These are phyloP conservation scores for Datnioides undecimradiatus DNA, from an alignment of 2,113 vertebrate genomes.

Conservation along the genomic window DNA sequence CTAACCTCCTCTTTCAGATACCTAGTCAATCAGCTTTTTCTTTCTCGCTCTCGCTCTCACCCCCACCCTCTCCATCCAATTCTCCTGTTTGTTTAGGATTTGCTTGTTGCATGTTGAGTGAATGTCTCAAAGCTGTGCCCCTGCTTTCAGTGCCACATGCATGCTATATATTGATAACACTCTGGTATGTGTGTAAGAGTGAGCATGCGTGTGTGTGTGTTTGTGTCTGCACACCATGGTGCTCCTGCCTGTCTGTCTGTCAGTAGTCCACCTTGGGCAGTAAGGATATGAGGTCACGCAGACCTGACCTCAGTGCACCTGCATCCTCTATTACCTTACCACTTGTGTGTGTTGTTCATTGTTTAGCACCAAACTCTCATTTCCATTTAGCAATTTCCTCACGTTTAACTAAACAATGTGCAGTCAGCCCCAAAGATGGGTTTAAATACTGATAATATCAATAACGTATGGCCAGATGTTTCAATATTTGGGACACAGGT, in stretches of 20 bases:
- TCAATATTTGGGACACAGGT: background rate
- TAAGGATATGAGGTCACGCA: conserved; percentile 75
- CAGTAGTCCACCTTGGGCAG: conserved; percentile 58
- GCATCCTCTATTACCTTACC: conserved; percentile 67
- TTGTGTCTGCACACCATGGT: background rate
- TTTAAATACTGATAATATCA: background rate
- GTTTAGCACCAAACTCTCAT: conserved; percentile 39
- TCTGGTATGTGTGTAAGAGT: conserved; percentile 48
- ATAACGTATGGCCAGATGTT: background rate
- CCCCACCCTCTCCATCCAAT: conserved; percentile 40
- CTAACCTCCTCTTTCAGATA: conserved; percentile 60
- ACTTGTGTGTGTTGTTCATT: conserved; percentile 60
- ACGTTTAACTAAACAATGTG: conserved; percentile 3
- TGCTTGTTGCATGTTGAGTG: conserved; percentile 75
- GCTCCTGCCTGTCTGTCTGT: conserved; percentile 66
- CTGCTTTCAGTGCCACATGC: conserved; percentile 65
- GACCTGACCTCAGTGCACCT: conserved; percentile 76
- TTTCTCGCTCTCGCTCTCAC: conserved; percentile 42
- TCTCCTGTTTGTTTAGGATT: conserved; percentile 71
- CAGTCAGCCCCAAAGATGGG: background rate
- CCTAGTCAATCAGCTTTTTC: conserved; percentile 44
- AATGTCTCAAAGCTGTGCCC: conserved; percentile 58
- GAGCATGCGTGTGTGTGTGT: background rate
- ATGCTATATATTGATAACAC: conserved; percentile 69
- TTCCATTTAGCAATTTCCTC: conserved; percentile 9